These are phyloP conservation scores for Celastrina argiolus DNA, from an alignment of 2,888 invertebrate genomes.

Conservation along the genomic window DNA sequence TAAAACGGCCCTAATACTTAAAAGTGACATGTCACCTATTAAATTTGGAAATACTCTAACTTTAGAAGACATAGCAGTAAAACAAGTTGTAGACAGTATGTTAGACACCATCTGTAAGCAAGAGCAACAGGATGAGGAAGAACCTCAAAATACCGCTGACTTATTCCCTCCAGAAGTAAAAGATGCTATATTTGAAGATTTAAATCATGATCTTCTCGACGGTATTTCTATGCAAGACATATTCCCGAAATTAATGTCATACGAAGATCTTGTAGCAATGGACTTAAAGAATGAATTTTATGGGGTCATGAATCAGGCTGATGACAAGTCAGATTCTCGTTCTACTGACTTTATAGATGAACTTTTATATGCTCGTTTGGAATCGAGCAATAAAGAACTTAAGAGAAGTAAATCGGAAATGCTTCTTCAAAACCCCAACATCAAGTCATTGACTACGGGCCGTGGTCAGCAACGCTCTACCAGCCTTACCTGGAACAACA, in stretches of 20 bases:
- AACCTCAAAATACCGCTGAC: slow-evolving; percentile 88
- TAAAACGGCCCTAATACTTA: slow-evolving; percentile 60
- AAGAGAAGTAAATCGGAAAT: slow-evolving; percentile 83
- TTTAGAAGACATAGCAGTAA: slow-evolving; percentile 74
- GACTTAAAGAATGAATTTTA: slow-evolving; percentile 81
- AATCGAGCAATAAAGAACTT: slow-evolving; percentile 74
- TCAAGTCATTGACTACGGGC: slow-evolving; percentile 71
- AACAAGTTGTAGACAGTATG: slow-evolving; percentile 78
- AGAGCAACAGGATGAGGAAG: slow-evolving; percentile 84
- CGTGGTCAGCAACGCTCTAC: slow-evolving; percentile 81
- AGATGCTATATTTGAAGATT: slow-evolving; percentile 90
- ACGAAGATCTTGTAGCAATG: slow-evolving; percentile 81
- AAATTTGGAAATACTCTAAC: slow-evolving; percentile 68
- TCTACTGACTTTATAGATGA: slow-evolving; percentile 78
- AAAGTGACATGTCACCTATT: slow-evolving; percentile 68
- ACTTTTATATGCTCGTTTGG: slow-evolving; percentile 69
- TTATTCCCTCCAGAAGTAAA: slow-evolving; percentile 90
- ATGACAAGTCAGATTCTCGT: slow-evolving; percentile 70
- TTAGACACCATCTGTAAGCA: slow-evolving; percentile 80
- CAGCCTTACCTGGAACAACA: slow-evolving; percentile 83
- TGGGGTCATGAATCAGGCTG: slow-evolving; percentile 63
- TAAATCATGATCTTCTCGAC: slow-evolving; percentile 88
- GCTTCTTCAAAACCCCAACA: slow-evolving; percentile 68
- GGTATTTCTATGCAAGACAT: slow-evolving; percentile 93
- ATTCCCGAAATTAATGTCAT: slow-evolving; percentile 83